phyloP scores from a whole-genome alignment of 1,140 invertebrate species.

The Physella acuta region DNA sequence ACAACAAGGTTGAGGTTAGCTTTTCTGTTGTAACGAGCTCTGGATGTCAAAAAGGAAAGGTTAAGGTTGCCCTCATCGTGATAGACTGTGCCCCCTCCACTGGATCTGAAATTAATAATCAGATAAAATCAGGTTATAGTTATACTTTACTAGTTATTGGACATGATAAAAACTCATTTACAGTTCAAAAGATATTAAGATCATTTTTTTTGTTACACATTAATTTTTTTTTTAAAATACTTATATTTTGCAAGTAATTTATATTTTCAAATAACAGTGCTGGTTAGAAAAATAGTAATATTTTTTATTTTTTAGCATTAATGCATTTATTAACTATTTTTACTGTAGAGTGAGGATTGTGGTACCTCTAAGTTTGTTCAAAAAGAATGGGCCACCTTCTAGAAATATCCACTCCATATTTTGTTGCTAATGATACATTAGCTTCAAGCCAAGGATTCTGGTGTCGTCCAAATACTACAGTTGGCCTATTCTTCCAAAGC shows the following conservation, averaged over 20 bases:
- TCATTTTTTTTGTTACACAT: background rate
- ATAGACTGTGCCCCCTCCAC: slow-evolving; percentile 95
- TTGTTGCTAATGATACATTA: slow-evolving; percentile 65
- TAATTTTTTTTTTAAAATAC: background rate
- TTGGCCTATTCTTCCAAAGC: slow-evolving; percentile 88
- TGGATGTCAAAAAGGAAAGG: slow-evolving; percentile 82
- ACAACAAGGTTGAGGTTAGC: slow-evolving; percentile 84
- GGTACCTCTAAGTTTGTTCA: too few species aligned
- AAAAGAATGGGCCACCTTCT: slow-evolving; percentile 68
- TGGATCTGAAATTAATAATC: too few species aligned
- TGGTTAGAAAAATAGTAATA: too few species aligned
- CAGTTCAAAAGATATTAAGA: background rate
- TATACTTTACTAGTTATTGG: slow-evolving; percentile 82
- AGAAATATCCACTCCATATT: slow-evolving; percentile 72
- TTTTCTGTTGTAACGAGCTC: slow-evolving; percentile 76
- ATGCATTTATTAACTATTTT: too few species aligned
- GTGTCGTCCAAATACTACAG: slow-evolving; percentile 92
- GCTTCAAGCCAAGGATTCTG: slow-evolving; percentile 96
- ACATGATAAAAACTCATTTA: slow-evolving; percentile 62
- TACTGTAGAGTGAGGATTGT: too few species aligned
- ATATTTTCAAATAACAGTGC: too few species aligned
- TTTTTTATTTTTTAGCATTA: too few species aligned
- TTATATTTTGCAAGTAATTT: background rate
- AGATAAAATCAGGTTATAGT: background rate
- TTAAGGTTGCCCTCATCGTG: slow-evolving; percentile 94